A percentile compares a stretch with the other conserved stretches of the same genome.
Conservation (phyloP, 2,113 vertebrate genomes). For the Echinops telfairi region DNA sequence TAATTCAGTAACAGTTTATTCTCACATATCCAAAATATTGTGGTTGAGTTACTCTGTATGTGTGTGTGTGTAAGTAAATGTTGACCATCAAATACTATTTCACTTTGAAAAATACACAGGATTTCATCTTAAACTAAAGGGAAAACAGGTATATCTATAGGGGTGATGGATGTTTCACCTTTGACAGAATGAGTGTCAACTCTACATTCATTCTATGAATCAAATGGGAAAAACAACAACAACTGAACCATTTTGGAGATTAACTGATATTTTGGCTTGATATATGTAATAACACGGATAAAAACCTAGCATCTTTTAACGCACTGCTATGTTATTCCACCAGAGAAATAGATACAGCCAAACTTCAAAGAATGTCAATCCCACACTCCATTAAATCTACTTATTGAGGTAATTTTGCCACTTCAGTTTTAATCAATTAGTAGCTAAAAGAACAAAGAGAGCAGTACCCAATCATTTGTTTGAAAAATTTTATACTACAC, state of each 20-base stretch:
- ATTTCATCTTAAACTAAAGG: slow-evolving; percentile 30
- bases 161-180: neutral
- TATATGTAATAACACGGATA: neutral
- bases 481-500: neutral
- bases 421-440: neutral
- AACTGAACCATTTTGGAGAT: neutral
- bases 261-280: slow-evolving; percentile 34
- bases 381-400: neutral
- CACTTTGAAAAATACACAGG: neutral
- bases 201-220: neutral
- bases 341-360: slow-evolving; percentile 3
- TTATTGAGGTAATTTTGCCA: neutral
- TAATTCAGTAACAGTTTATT: neutral
- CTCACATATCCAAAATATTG: neutral
- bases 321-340: neutral
- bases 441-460: neutral
- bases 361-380: neutral
- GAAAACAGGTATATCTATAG: neutral
- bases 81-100: neutral
- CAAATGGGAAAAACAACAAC: neutral
- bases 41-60: neutral
- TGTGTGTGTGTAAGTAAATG: neutral
- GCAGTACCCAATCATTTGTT: neutral
- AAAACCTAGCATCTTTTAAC: neutral
- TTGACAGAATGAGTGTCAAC: slow-evolving; percentile 14